Evolutionary conservation across 1,140 invertebrate genomes (phyloP), one percentile per base, ranked within the genome.

Genomic region (Physella acuta): DNA sequence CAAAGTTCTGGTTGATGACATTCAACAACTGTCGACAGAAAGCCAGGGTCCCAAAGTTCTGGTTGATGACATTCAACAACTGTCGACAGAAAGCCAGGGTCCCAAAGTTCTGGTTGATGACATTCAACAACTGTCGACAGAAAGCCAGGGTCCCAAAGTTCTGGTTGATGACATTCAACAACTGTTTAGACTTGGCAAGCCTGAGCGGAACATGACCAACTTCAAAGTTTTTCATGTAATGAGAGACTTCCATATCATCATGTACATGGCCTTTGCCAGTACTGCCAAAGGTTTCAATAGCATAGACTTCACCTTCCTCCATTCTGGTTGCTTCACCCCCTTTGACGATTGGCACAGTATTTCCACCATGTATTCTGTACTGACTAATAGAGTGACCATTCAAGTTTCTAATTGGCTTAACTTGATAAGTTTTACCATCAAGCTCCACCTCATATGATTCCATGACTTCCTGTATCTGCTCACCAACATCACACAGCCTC

Each of bases 171-270:
- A n/a, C n/a, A n/a, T n/a, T n/a, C n/a, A n/a, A n/a, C n/a, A 99
- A 87, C 68, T 93, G 90, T 84, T 98, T 98, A 1, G 96, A 98
- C 72, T 93, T 94, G 79, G 77, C 75, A 64, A 82, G 69, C 69
- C 77, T 71, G 34, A 74, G 71, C 56, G 73, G 70, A 60, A 71
- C 70, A 86, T 93, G 95, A 70, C 93, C 92, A 83, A 91, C 90
- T 78, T 99, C 96, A 85, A 93, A 99, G 82, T 97, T 97, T 85
- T 99, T 99, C 97, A 99, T 99, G 81, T 99, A 99, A 87, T 99
- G 98, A 36, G 96, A 99, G 72, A 93, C 94, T 80, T 99, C 97
- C 92, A 99, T 96, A 83, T 99, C 98, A 85, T 99, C 97, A 83
- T 98, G 95, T 1, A 99, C 97, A 64, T 94, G 88, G 17, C 98